Base-by-base conservation (phyloP, 2,888 invertebrate genomes). In the Ochropleura leucogaster region DNA sequence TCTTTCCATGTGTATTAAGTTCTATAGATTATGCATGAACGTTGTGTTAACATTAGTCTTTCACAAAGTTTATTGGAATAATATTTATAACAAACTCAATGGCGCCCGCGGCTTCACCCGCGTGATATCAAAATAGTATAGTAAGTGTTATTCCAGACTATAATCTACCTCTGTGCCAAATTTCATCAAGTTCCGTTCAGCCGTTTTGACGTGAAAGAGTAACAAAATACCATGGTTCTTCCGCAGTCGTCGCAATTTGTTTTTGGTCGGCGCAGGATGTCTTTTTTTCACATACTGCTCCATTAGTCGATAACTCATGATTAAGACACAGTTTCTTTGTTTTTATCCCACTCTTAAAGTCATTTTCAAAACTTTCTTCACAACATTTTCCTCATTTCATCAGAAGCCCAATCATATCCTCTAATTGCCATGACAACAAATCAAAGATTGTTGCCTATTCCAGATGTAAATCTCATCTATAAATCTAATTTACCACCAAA, bases 1-100 rank as follows among this genome's bases (percentile, higher is more conserved):
- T 71, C 68, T 68, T 80, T 71, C 42, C 18, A 65, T 72, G 64
- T 70, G 68, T 70, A 72, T 81, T 68, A 72, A 59, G 53, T 85
- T 67, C 77, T 85, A 81, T 79, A 81, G 2, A 44, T 59, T 47
- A 44, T 64, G 30, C n/a, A n/a, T 57, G 30, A 6, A 51, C 30
- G 4, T 51, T 57, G 16, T 53, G 12, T 16, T 18, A 20, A 40
- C 16, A 14, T 44, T 18, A n/a, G 7, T 9, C 4, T 40, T 16
- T 16, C 6, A 14, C 40, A 3, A n/a, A 30, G 42, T n/a, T 3
- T 4, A 1, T 59, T 49, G 0, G 7, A n/a, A 57, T 30, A 20
- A 16, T 46, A 74, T 16, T 0, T 16, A 30, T n/a, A 20, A 9
- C 1, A 53, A 9, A 30, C 30, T 30, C 1, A 3, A 1, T 30